A percentile compares a stretch with the other conserved stretches of the same genome.
phyloP scores from a whole-genome alignment of 2,888 invertebrate species.

The Carpatolechia fugitivella region DNA sequence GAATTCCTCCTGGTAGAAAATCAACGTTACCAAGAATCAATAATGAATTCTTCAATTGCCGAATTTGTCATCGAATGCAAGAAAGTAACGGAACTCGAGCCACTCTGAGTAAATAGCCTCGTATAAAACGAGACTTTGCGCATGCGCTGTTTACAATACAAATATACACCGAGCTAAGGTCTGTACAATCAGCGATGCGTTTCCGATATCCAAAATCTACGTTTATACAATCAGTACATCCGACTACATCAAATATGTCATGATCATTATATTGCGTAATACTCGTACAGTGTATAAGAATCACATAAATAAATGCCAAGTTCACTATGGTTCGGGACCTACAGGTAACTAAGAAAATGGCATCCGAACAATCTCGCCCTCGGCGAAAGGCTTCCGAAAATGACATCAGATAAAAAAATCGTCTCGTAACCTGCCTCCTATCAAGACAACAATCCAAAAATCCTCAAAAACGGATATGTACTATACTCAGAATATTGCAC shows the following conservation, averaged over 20 bases:
- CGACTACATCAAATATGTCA: conserved; percentile 71
- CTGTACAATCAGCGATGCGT: conserved; percentile 58
- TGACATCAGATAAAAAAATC: conserved; percentile 43
- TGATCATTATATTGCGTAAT: conserved; percentile 67
- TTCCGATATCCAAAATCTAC: conserved; percentile 52
- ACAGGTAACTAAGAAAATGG: conserved; percentile 77
- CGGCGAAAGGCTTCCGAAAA: conserved; percentile 35
- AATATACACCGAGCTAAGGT: conserved; percentile 59
- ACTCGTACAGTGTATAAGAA: conserved; percentile 68
- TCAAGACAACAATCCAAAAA: conserved; percentile 45
- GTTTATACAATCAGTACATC: conserved; percentile 59
- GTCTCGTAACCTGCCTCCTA: conserved; percentile 34
- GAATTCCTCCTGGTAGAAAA: conserved; percentile 47
- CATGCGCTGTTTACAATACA: conserved; percentile 53
- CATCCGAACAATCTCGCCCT: conserved; percentile 60
- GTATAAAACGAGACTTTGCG: conserved; percentile 55
- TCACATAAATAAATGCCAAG: conserved; percentile 78
- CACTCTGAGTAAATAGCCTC: conserved; percentile 70
- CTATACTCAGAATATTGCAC: conserved; percentile 58
- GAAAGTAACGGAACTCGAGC: conserved; percentile 75
- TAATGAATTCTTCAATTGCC: conserved; percentile 35
- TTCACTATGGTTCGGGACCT: conserved; percentile 72
- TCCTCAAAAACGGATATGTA: conserved; percentile 59
- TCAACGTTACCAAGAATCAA: conserved; percentile 28
- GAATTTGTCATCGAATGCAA: conserved; percentile 61